Conservation (phyloP, 2,888 invertebrate genomes). For the Caenorhabditis imperialis region DNA sequence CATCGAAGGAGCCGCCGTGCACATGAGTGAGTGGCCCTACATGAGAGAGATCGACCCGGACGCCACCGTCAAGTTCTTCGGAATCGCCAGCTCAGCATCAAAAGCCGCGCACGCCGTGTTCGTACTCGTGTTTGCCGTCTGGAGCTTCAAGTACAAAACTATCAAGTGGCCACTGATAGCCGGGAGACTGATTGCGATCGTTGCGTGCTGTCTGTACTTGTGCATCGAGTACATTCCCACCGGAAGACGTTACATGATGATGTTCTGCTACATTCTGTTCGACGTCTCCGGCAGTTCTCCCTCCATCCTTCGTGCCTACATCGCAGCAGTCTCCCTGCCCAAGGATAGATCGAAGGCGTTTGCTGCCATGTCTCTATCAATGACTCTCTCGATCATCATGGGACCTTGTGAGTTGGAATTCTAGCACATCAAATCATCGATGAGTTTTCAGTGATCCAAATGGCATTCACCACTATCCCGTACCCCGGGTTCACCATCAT, state of each 20-base stretch:
- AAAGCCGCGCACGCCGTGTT: slow-evolving; percentile 53
- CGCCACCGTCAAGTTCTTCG: slow-evolving; percentile 54
- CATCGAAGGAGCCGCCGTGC: slow-evolving; percentile 52
- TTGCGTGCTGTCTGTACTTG: slow-evolving; percentile 44
- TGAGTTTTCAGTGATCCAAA: slow-evolving; percentile 59
- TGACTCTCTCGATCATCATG: slow-evolving; percentile 49
- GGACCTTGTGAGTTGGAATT: slow-evolving; percentile 58
- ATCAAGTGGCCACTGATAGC: slow-evolving; percentile 52
- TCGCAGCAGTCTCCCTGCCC: slow-evolving; percentile 47
- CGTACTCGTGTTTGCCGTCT: slow-evolving; percentile 44
- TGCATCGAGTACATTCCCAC: slow-evolving; percentile 38
- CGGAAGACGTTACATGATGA: slow-evolving; percentile 55
- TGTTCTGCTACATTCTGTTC: slow-evolving; percentile 54
- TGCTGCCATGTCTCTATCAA: slow-evolving; percentile 44
- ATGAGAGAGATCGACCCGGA: slow-evolving; percentile 52
- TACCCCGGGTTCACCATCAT: slow-evolving; percentile 63
- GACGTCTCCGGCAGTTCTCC: slow-evolving; percentile 54
- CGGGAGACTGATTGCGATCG: slow-evolving; percentile 48
- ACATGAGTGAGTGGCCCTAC: slow-evolving; percentile 57
- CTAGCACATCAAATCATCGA: background rate
- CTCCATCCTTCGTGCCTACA: slow-evolving; percentile 55
- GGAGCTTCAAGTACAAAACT: slow-evolving; percentile 56
- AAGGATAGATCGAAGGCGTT: slow-evolving; percentile 53
- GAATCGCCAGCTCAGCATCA: slow-evolving; percentile 45
- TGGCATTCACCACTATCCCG: slow-evolving; percentile 61